These are phyloP conservation scores for Megalonaias nervosa DNA, from an alignment of 1,140 invertebrate genomes.

Conservation along the genomic window DNA sequence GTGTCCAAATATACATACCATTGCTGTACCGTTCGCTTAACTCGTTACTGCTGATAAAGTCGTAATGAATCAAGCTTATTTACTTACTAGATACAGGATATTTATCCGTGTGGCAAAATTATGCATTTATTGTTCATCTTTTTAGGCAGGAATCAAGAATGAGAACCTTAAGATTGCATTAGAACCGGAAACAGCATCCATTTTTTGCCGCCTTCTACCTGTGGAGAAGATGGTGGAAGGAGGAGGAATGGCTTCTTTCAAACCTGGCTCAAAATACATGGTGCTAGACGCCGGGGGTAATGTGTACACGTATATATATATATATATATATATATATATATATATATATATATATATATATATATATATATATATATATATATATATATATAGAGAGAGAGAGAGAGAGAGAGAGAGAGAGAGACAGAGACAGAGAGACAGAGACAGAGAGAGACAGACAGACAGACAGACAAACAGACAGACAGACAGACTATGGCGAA, in stretches of 20 bases:
- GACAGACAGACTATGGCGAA: too few species aligned
- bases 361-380: neutral
- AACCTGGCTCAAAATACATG: constrained; percentile 3
- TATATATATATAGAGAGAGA: too few species aligned
- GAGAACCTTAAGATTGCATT: constrained; percentile 7
- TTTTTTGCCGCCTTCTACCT: constrained; percentile 9
- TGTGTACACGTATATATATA: neutral
- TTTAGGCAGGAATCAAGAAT: neutral
- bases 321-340: neutral
- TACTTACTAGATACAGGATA: too few species aligned
- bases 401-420: too few species aligned
- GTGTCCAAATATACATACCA: too few species aligned
- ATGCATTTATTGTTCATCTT: neutral
- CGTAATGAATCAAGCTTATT: too few species aligned
- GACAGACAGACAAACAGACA: too few species aligned
- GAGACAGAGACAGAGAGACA: too few species aligned
- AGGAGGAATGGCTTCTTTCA: neutral
- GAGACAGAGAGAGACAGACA: too few species aligned
- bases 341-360: neutral
- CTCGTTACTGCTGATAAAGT: too few species aligned
- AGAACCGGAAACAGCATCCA: constrained; percentile 8
- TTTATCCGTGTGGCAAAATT: too few species aligned
- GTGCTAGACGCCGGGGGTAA: constrained; percentile 18
- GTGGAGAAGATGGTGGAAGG: neutral
- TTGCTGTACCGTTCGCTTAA: too few species aligned